Evolutionary conservation across 2,888 invertebrate genomes (phyloP), one percentile per base, ranked within the genome.

Genomic region (Euspilapteryx auroguttella): DNA sequence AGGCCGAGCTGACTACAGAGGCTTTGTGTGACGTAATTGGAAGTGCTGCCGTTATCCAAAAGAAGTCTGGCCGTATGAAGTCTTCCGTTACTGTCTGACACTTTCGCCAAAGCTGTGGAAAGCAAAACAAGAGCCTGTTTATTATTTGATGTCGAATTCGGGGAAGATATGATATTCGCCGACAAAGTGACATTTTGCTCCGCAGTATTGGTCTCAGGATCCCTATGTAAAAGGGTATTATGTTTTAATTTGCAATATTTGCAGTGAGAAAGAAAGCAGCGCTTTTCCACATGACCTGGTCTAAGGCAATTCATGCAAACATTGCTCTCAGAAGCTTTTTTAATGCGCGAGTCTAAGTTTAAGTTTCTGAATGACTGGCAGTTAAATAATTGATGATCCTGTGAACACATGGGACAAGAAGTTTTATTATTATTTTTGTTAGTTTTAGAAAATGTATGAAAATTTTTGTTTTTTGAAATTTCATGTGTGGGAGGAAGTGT

Each of bases 31-130:
- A 30, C 28, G 12, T 30, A 33, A 13, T 33, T 33, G 2, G 32
- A 12, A 2, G 33, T n/a, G n/a, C n/a, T n/a, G n/a, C n/a, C n/a
- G 17, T 17, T 17, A 8, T 17, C 5, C 17, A 17, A 8, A n/a
- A 32, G 21, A 2, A 32, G 6, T 9, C 32, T 14, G 11, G 37
- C 37, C 7, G 26, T 13, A 22, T 26, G 26, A 13, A 14, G 25
- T 3, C 24, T n/a, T 12, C 37, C 32, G 2, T 21, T 13, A n/a
- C 10, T 22, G 14, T 27, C 22, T 5, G 25, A 8, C 4, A 28
- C 32, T 6, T 29, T 33, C 32, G 37, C 34, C 27, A 34, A 13
- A 3, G 37, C 39, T 36, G 40, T 40, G 36, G 37, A 37, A 6
- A 38, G 36, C n/a, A 36, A 33, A 17, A 39, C 22, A 26, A 27